Percentiles rank a stretch among this genome's conserved stretches.
Evolutionary conservation across 2,888 invertebrate species (phyloP).

Genomic region (Caradrina kadenii): DNA sequence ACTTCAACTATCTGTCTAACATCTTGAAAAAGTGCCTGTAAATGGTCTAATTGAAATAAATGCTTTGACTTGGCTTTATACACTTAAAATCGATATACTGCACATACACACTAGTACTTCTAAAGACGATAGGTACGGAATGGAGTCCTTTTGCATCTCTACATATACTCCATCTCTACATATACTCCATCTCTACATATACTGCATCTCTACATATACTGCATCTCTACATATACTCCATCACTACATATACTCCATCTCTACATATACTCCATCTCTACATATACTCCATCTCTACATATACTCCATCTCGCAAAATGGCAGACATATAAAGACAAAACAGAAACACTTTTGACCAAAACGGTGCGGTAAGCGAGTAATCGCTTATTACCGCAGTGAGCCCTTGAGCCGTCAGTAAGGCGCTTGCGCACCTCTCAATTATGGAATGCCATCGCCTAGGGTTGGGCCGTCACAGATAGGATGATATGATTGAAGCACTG

Average conservation of each 20-base stretch:
- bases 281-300: neutral
- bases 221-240: neutral
- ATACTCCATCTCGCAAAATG: neutral
- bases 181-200: too few species aligned
- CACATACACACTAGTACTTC: too few species aligned
- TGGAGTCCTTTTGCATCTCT: neutral
- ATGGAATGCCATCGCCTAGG: slow-evolving; percentile 41
- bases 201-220: neutral
- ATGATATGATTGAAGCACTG: slow-evolving; percentile 11
- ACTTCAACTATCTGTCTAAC: too few species aligned
- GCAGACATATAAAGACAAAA: slow-evolving; percentile 14
- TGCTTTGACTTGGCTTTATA: too few species aligned
- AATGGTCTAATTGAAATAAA: too few species aligned
- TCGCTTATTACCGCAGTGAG: slow-evolving; percentile 50
- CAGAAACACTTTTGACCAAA: slow-evolving; percentile 30
- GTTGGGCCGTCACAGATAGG: slow-evolving; percentile 25
- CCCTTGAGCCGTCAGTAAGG: slow-evolving; percentile 20
- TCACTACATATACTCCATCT: too few species aligned
- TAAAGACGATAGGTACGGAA: neutral
- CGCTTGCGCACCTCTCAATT: slow-evolving; percentile 57
- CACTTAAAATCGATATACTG: too few species aligned
- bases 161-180: neutral
- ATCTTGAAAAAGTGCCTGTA: too few species aligned
- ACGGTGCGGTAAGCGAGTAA: slow-evolving; percentile 38
- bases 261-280: neutral